Evolutionary conservation across 2,888 invertebrate genomes (phyloP).

Genomic region (Cephus runcator): DNA sequence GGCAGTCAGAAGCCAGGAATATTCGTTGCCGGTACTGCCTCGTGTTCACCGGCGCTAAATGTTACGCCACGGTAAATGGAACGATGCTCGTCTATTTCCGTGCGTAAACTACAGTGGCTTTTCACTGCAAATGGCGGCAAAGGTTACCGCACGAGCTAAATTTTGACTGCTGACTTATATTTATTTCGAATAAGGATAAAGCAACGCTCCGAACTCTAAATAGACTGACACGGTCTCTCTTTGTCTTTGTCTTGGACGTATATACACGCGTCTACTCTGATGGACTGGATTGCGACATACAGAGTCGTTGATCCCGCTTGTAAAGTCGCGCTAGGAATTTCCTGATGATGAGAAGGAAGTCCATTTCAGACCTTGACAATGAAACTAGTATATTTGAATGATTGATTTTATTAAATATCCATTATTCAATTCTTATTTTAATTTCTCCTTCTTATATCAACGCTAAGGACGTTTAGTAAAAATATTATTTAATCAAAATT

Average conservation of each 20-base stretch:
- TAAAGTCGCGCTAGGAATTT: background rate
- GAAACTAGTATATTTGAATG: constrained; percentile 6
- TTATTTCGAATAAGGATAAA: background rate
- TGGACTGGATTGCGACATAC: background rate
- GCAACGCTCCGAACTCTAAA: background rate
- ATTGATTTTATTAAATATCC: background rate
- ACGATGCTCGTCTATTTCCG: constrained; percentile 1
- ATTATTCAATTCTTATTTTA: background rate
- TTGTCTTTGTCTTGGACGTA: background rate
- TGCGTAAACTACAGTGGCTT: background rate
- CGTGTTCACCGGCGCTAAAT: background rate
- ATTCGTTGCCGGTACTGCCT: constrained; percentile 16
- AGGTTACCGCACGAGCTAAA: background rate
- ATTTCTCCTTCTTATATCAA: too few relatives aligned
- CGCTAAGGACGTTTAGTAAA: too few relatives aligned
- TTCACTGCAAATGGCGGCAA: background rate
- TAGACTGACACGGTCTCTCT: background rate
- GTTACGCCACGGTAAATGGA: background rate
- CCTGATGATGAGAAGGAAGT: background rate
- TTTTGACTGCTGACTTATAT: background rate
- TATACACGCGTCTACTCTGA: background rate
- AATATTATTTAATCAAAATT: too few relatives aligned
- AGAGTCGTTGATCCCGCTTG: constrained; percentile 36
- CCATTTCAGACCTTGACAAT: constrained; percentile 37
- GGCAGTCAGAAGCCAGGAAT: constrained; percentile 43